Percentiles rank a stretch among this genome's conserved stretches.
These are phyloP conservation scores for Stichopus horrens DNA, from an alignment of 53 echinoderm and acorn worm species.

Conservation along the genomic window DNA sequence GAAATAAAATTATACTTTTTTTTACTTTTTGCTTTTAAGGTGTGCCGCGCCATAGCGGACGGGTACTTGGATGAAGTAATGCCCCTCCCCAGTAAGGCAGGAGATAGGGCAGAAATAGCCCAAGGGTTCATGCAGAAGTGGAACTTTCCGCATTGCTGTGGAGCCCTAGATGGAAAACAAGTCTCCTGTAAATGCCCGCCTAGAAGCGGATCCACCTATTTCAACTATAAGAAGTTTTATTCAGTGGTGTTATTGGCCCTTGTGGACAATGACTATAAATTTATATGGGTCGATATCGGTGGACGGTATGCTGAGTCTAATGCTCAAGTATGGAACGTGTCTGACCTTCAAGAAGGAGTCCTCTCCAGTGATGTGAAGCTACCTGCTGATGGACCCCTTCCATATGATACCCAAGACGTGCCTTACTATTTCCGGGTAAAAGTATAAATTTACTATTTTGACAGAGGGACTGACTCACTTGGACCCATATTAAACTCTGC, in stretches of 20 bases:
- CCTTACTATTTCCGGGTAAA: background rate
- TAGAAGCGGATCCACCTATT: background rate
- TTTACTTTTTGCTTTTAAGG: too few species aligned
- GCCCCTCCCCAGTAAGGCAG: too few species aligned
- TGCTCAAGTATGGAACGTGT: conserved; percentile 11
- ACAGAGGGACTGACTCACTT: background rate
- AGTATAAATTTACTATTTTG: conserved; percentile 2
- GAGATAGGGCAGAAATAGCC: too few species aligned
- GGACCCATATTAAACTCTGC: too few species aligned
- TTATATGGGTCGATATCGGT: conserved; percentile 35
- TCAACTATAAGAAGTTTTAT: conserved; percentile 35
- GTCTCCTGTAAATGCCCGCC: conserved; percentile 12
- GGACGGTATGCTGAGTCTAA: background rate
- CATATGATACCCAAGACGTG: conserved; percentile 8
- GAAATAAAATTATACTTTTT: too few species aligned
- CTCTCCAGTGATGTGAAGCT: background rate
- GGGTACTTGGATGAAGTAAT: too few species aligned
- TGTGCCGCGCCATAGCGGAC: too few species aligned
- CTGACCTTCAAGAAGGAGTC: conserved; percentile 38
- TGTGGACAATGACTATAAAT: conserved; percentile 30
- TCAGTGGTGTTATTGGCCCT: background rate
- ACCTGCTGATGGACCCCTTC: conserved; percentile 26
- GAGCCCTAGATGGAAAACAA: conserved; percentile 45
- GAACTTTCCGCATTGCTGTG: background rate
- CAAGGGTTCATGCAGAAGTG: too few species aligned